These are phyloP conservation scores for Peucedramus taeniatus DNA, from an alignment of 2,113 vertebrate genomes.

Conservation along the genomic window DNA sequence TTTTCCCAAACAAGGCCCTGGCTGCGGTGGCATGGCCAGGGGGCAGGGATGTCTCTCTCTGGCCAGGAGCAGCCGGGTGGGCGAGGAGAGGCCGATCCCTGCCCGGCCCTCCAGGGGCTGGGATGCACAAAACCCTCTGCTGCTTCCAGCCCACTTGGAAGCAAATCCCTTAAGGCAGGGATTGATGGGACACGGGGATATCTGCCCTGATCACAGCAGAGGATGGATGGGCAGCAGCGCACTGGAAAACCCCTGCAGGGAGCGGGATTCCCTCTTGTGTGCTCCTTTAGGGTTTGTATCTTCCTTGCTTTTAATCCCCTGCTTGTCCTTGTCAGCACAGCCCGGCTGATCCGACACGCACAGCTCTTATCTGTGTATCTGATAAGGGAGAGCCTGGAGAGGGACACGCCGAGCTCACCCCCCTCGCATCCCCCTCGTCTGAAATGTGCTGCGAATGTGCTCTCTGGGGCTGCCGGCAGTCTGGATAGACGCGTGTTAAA, in stretches of 20 bases:
- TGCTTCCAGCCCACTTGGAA: background rate
- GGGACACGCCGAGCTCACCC: background rate
- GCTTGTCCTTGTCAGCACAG: background rate
- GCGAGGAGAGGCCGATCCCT: background rate
- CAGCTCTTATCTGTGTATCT: background rate
- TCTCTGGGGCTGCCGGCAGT: background rate
- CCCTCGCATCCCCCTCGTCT: background rate
- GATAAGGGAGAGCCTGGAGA: background rate
- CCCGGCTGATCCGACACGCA: fast-evolving
- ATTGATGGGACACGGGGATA: fast-evolving
- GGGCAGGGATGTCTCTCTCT: background rate
- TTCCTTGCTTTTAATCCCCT: background rate
- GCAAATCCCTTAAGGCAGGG: background rate
- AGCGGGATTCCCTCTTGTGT: fast-evolving
- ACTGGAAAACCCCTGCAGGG: fast-evolving
- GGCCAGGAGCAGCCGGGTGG: background rate
- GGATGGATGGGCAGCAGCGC: fast-evolving
- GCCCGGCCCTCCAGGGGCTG: fast-evolving
- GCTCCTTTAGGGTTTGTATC: background rate
- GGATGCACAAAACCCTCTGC: background rate
- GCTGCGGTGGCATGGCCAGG: background rate
- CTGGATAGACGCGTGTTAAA: background rate
- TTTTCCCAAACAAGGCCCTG: background rate
- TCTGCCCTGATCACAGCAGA: background rate
- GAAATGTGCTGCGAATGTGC: background rate